Percentiles rank a stretch among this genome's conserved stretches.
Evolutionary conservation across 2,797 vertebrate species (phyloP).

Genomic region (Tragopan temminckii): DNA sequence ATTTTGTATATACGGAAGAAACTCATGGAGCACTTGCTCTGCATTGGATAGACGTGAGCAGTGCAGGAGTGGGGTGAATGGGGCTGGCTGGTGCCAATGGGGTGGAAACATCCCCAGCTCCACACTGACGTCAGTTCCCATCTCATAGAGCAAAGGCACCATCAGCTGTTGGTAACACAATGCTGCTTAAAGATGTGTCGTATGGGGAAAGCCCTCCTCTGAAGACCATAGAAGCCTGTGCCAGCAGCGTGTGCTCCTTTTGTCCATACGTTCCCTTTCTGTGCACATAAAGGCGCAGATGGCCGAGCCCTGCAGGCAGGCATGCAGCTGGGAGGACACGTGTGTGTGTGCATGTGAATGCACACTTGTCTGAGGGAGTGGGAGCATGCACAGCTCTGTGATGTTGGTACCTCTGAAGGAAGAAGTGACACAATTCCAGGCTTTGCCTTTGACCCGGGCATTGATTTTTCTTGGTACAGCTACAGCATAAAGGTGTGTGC

Average conservation of each 20-base stretch:
- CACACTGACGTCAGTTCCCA: background rate
- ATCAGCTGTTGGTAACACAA: background rate
- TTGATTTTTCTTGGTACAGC: rapidly evolving
- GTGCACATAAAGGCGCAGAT: background rate
- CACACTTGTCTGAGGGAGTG: background rate
- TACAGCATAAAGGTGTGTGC: background rate
- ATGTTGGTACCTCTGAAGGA: background rate
- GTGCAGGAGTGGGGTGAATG: no score
- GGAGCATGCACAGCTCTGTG: rapidly evolving
- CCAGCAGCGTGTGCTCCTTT: background rate
- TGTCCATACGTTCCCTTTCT: background rate
- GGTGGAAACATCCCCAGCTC: background rate
- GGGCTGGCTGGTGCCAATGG: no score
- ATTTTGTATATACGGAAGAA: background rate
- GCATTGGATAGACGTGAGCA: background rate
- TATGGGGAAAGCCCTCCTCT: background rate
- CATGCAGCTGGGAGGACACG: rapidly evolving
- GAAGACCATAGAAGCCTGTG: background rate
- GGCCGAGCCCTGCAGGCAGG: background rate
- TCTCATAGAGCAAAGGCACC: background rate
- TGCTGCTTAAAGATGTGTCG: background rate
- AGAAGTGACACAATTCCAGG: background rate
- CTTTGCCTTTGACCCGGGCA: rapidly evolving
- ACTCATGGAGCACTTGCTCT: background rate
- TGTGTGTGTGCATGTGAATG: background rate